phyloP scores from a whole-genome alignment of 1,140 invertebrate genomes.

The Drosophila saltans region DNA sequence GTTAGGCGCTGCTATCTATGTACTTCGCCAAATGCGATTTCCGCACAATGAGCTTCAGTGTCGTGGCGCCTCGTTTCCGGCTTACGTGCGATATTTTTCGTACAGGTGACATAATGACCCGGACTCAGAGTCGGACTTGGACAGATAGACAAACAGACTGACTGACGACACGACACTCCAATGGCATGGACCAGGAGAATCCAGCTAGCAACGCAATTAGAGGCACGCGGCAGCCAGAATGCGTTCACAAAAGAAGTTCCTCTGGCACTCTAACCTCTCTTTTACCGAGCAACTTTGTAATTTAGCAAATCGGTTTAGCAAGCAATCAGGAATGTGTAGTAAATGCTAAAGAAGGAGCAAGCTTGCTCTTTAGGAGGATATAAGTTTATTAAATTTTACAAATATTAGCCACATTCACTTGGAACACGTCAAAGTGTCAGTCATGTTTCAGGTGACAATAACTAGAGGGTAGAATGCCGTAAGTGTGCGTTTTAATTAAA shows the following conservation, averaged over 20 bases:
- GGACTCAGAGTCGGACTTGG: conserved; percentile 38
- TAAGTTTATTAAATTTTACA: conserved; percentile 65
- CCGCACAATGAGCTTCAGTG: conserved; percentile 62
- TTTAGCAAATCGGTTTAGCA: conserved; percentile 74
- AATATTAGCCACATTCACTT: conserved; percentile 33
- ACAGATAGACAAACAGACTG: background rate
- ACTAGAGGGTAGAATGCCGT: background rate
- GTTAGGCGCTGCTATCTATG: conserved; percentile 58
- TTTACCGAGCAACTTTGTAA: conserved; percentile 52
- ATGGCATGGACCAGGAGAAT: background rate
- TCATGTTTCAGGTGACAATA: background rate
- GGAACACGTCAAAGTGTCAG: no score
- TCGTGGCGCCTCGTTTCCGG: conserved; percentile 57
- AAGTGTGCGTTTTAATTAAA: conserved; percentile 42
- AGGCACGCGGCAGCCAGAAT: conserved; percentile 21
- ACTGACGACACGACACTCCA: no score
- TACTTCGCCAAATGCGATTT: conserved; percentile 67
- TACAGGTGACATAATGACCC: conserved; percentile 75
- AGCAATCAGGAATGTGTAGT: conserved; percentile 40
- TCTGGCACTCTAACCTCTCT: background rate
- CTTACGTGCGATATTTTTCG: conserved; percentile 75
- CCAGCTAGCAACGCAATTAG: conserved; percentile 59
- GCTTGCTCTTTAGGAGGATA: no score
- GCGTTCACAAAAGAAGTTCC: conserved; percentile 37
- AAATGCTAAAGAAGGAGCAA: background rate